phyloP scores from a whole-genome alignment of 2,797 vertebrate species.

The Caiman crocodilus region DNA sequence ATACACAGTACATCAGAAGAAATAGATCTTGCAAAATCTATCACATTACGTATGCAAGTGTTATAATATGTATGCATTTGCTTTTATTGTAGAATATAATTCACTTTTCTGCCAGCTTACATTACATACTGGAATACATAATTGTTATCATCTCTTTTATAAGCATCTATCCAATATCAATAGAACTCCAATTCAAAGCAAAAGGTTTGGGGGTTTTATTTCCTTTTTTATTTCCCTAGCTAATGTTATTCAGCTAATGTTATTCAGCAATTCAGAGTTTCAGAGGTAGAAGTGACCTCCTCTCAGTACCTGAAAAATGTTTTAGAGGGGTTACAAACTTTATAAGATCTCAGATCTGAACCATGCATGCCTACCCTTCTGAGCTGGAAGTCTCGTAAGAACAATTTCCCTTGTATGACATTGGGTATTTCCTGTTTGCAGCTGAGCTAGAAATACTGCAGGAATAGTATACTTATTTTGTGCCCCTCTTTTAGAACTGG shows the following conservation, averaged over 20 bases:
- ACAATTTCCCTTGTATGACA: neutral
- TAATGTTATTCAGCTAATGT: conserved; percentile 13
- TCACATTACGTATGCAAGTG: neutral
- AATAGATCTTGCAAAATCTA: neutral
- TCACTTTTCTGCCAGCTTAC: conserved; percentile 52
- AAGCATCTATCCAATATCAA: conserved; percentile 31
- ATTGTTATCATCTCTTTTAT: conserved; percentile 51
- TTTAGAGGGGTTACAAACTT: neutral
- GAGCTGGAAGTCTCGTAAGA: neutral
- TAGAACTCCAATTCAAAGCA: conserved; percentile 57
- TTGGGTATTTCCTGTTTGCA: neutral
- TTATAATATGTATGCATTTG: conserved; percentile 26
- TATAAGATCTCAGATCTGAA: neutral
- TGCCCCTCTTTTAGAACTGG: neutral
- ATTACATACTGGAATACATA: conserved; percentile 26
- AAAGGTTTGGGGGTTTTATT: conserved; percentile 18
- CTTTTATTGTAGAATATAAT: conserved; percentile 57
- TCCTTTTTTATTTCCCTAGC: conserved; percentile 24
- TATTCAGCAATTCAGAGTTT: conserved; percentile 33
- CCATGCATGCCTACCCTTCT: neutral
- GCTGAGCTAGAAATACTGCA: neutral
- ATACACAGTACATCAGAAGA: neutral
- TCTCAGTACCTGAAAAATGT: conserved; percentile 8
- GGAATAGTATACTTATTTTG: neutral
- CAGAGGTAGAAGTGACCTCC: conserved; percentile 36